These are phyloP conservation scores for Drosophila pseudoananassae DNA, from an alignment of 1,140 invertebrate genomes.

Conservation along the genomic window DNA sequence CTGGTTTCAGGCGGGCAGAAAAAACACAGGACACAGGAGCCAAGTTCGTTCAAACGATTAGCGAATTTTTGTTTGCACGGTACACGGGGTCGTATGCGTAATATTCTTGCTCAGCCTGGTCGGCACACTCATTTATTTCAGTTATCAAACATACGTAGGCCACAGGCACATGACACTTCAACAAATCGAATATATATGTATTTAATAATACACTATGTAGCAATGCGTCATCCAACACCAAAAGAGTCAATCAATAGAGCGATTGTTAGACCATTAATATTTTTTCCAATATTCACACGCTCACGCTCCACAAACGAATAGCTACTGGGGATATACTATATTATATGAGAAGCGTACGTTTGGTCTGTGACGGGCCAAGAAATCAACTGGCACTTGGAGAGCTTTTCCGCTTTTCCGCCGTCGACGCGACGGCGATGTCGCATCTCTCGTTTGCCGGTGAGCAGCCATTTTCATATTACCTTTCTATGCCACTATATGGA, in stretches of 20 bases:
- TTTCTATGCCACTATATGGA: constrained; percentile 53
- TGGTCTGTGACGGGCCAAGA: constrained; percentile 60
- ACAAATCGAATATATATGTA: background rate
- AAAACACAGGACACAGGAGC: constrained; percentile 21
- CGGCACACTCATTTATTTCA: constrained; percentile 34
- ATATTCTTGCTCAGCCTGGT: constrained; percentile 27
- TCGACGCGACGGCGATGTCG: constrained; percentile 31
- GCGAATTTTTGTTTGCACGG: constrained; percentile 26
- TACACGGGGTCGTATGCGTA: constrained; percentile 40
- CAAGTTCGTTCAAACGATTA: constrained; percentile 14
- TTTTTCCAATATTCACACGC: constrained; percentile 49
- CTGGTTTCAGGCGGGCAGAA: constrained; percentile 32
- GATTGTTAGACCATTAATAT: constrained; percentile 28
- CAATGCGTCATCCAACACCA: constrained; percentile 19
- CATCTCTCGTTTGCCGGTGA: constrained; percentile 50
- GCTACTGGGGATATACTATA: background rate
- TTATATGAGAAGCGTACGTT: constrained; percentile 40
- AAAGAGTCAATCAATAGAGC: constrained; percentile 30
- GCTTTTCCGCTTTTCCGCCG: constrained; percentile 66
- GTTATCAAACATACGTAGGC: constrained; percentile 4
- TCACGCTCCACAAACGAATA: background rate
- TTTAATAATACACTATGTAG: constrained; percentile 1
- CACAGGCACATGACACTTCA: constrained; percentile 6
- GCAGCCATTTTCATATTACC: constrained; percentile 71
- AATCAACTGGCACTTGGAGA: constrained; percentile 71